Percentiles rank a stretch among this genome's conserved stretches.
Conservation (phyloP, 2,113 vertebrate species). For the Rhipidura dahli region DNA sequence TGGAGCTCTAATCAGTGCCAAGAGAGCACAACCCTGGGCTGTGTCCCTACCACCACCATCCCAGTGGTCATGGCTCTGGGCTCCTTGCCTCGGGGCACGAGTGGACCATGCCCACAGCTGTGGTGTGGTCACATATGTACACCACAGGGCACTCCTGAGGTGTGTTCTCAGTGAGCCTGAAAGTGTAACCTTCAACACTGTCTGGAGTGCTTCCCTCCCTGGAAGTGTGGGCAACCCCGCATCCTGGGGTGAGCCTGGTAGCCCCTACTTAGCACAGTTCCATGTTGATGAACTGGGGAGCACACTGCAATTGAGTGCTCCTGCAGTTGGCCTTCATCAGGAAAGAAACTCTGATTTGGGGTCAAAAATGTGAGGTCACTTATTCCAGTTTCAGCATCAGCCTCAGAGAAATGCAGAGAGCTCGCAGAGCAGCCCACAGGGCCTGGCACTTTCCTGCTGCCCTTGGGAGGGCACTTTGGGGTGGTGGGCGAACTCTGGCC, state of each 20-base stretch:
- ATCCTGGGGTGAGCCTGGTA: accelerated
- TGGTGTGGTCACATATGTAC: neutral
- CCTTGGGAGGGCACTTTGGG: no score
- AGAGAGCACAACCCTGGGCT: neutral
- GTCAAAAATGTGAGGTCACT: neutral
- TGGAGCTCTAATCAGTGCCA: neutral
- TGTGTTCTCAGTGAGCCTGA: neutral
- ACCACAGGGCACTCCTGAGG: neutral
- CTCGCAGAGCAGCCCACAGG: accelerated
- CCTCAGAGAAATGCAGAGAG: neutral
- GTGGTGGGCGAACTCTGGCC: accelerated
- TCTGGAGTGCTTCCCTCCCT: neutral
- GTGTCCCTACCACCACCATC: neutral
- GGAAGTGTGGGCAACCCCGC: accelerated
- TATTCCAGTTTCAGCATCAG: neutral
- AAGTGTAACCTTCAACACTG: neutral
- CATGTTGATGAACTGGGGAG: accelerated
- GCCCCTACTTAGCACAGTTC: neutral
- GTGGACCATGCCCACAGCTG: accelerated
- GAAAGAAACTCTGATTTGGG: neutral
- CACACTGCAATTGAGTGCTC: accelerated
- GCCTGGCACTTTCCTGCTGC: neutral
- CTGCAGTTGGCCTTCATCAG: neutral
- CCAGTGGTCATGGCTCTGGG: neutral
- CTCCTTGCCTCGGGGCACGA: accelerated